A percentile compares a stretch with the other conserved stretches of the same genome.
Evolutionary conservation across 2,888 invertebrate genomes (phyloP).

Genomic region (Clusia tigrina): DNA sequence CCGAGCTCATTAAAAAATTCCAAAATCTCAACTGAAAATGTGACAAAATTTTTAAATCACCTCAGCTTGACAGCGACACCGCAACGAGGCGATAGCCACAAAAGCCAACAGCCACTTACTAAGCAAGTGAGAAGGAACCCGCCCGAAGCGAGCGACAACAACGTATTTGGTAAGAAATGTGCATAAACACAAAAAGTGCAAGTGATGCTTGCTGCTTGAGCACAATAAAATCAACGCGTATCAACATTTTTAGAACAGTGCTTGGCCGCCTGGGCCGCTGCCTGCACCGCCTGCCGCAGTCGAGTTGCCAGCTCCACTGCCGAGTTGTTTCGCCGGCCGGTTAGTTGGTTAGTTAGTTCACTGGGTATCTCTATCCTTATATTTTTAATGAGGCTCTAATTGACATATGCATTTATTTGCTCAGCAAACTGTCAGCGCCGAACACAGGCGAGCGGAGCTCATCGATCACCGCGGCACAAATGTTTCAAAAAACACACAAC

Average conservation of each 20-base stretch:
- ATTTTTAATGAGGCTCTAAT: slow-evolving; percentile 63
- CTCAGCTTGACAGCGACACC: slow-evolving; percentile 43
- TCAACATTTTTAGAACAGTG: slow-evolving; percentile 27
- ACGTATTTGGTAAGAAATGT: neutral
- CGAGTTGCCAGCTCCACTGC: slow-evolving; percentile 5
- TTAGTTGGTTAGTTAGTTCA: slow-evolving; percentile 10
- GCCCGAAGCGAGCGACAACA: slow-evolving; percentile 6
- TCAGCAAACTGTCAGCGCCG: slow-evolving; percentile 21
- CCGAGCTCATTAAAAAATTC: slow-evolving; percentile 62
- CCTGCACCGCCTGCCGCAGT: neutral
- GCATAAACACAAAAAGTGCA: slow-evolving; percentile 48
- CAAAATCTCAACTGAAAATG: slow-evolving; percentile 62
- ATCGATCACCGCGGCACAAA: slow-evolving; percentile 43
- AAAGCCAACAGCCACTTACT: slow-evolving; percentile 12
- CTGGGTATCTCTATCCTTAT: slow-evolving; percentile 29
- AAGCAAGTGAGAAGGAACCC: neutral
- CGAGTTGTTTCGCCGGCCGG: neutral
- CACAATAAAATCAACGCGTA: slow-evolving; percentile 36
- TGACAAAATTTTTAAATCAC: slow-evolving; percentile 63
- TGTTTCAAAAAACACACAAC: neutral
- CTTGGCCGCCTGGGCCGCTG: slow-evolving; percentile 1
- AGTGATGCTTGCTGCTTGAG: slow-evolving; percentile 48
- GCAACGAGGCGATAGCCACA: slow-evolving; percentile 22
- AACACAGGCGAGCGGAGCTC: slow-evolving; percentile 37
- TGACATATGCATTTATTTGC: slow-evolving; percentile 62